Evolutionary conservation across 2,113 vertebrate species (phyloP).

Genomic region (Eurypyga helias): DNA sequence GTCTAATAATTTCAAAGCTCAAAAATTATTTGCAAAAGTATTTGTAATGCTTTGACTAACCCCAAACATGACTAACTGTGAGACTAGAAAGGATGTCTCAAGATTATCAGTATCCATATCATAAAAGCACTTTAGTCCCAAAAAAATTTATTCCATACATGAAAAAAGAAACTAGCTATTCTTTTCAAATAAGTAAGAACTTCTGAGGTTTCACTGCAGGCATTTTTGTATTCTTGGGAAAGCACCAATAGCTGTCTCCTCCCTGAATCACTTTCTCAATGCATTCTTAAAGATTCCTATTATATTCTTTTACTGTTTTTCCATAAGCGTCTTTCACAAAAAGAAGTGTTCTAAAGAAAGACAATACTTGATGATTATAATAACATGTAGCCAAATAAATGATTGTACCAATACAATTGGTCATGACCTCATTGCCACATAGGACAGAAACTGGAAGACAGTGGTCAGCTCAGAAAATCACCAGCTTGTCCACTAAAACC

Average conservation of each 20-base stretch:
- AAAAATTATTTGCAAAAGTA: neutral
- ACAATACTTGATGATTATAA: neutral
- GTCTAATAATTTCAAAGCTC: neutral
- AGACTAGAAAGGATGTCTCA: neutral
- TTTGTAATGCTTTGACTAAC: neutral
- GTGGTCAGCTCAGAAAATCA: neutral
- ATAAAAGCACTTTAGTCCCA: neutral
- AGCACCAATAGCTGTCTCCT: neutral
- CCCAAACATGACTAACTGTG: neutral
- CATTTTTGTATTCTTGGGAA: rapidly evolving
- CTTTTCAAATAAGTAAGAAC: neutral
- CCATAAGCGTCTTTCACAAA: neutral
- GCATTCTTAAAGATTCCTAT: neutral
- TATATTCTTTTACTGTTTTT: neutral
- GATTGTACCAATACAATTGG: neutral
- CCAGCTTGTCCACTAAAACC: neutral
- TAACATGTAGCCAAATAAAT: neutral
- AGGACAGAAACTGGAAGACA: neutral
- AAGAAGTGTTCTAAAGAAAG: neutral
- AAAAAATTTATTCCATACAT: neutral
- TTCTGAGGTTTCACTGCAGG: neutral
- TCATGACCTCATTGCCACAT: neutral
- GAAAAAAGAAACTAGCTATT: neutral
- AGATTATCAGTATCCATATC: neutral
- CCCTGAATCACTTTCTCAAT: neutral